Evolutionary conservation across 2,797 vertebrate species (phyloP), one percentile per base, ranked within the genome.

Genomic region (Streptopelia turtur): DNA sequence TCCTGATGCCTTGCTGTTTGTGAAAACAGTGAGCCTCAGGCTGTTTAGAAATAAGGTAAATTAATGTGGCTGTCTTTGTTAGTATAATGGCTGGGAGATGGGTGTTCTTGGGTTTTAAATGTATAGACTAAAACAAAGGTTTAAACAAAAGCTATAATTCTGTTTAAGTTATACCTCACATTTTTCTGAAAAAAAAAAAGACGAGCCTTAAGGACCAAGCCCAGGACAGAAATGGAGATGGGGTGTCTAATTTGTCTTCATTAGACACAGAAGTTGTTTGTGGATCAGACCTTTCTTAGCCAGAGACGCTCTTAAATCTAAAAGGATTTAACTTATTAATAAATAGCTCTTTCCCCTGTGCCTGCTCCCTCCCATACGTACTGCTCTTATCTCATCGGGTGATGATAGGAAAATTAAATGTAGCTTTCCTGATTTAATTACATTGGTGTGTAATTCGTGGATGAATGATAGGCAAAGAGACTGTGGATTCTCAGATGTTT

Each of bases 381-480:
- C 86, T 89, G 93, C 81, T 95, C 90, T 95, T 96, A 95, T 94
- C 96, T 94, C 27, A 41, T 89, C 35, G 0, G 90, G 92, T 72
- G 66, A 95, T 95, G 83, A 95, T 76, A 93, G 87, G 81, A 93
- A 96, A 96, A 97, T 96, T 96, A 96, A 96, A 89, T 30, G 39
- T 93, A 90, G 79, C 82, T 91, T 94, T 91, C 83, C 82, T 92
- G 89, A 94, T 94, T 96, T 96, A 96, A 96, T 96, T 94, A 94
- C 87, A 78, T 16, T 92, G 85, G 65, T 66, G 92, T 56, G 50
- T 93, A 92, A 95, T 94, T 90, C 76, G 84, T 93, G 82, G 69
- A 69, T 94, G 79, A 96, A 78, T 93, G 76, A 78, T 92, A 87
- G 84, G 71, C 55, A 1, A 87, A 56, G 68, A 89, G 89, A 95